Evolutionary conservation across 2,888 invertebrate species (phyloP), one percentile per base, ranked within the genome.

Genomic region (Acanthococcus lagerstroemiae): DNA sequence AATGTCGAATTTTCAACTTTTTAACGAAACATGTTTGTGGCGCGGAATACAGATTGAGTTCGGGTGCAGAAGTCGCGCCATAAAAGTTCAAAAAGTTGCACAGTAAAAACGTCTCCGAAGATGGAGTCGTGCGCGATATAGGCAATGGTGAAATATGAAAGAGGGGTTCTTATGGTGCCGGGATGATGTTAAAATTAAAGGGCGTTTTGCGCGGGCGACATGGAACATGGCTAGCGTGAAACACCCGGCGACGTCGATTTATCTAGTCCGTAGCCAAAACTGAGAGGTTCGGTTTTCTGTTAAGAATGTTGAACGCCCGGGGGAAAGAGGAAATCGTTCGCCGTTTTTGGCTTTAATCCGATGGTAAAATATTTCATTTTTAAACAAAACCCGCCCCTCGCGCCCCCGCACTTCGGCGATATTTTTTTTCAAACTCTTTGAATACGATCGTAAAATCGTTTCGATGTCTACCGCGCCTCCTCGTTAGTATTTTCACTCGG

Each of bases 221-320:
- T 45, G 22, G 30, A 57, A 57, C 57, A 57, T 57, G 57, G 57
- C 57, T 57, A 57, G 57, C 57, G 57, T 57, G 57, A 57, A 57
- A 57, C 44, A 57, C 21, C 37, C 57, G 57, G 57, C 57, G 57
- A 57, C 57, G 57, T 57, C 37, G 46, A 57, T 57, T 57, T 57
- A 57, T 57, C 57, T 57, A 25, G 44, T 44, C 12, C 22, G 57
- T 44, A 57, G 22, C 45, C 44, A 57, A 45, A 57, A 57, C 57
- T 57, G 57, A 57, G 57, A 57, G 57, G 44, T 57, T 57, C 44
- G 45, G 22, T 57, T 57, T 25, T 44, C 57, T 30, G 37, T 30
- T 57, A 57, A 45, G 45, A 45, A 57, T 57, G 45, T 44, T 57
- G 45, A 57, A 57, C 27, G n/a, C n/a, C n/a, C n/a, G n/a, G n/a